Evolutionary conservation across 1,140 invertebrate species (phyloP), one percentile per base, ranked within the genome.

Genomic region (Diabrotica virgifera): DNA sequence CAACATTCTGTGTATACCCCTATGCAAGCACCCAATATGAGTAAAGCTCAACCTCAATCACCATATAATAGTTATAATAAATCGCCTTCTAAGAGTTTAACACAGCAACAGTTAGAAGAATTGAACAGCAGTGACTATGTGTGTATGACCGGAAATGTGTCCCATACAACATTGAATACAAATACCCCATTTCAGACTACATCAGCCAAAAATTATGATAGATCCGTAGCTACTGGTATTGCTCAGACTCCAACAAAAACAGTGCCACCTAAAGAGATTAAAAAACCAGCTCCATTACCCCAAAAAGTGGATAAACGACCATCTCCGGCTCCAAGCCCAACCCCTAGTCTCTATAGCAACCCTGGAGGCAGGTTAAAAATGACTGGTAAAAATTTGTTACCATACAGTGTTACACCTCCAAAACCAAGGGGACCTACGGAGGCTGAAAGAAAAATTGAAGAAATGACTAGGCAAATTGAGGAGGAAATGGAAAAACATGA

Each of bases 401-500:
- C 92, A 1, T 96, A 93, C 72, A 95, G 91, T 81, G 89, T 96
- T 11, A 95, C 93, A 40, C 92, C 90, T 52, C 89, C 93, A 63
- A 85, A 90, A 66, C 90, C 90, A 60, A 80, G 91, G 80, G 93
- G 92, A 2, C 91, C 91, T 10, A 93, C 91, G 56, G 93, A 95
- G 80, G 93, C 93, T 40, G 92, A 96, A 79, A 85, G 89, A 61
- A 95, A 95, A 81, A 91, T 96, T 72, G 93, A 96, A 79, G 92
- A 94, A 74, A 82, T 96, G 53, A 96, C 93, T 4, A 83, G 92
- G 54, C 91, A 95, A 76, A 83, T 96, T 64, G 94, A 96, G 80
- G 93, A 96, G 77, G 93, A 96, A 83, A 93, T 97, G 89, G 95
- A 97, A 76, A 91, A 92, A 72, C 90, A 94, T 70, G 92, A 94